phyloP scores from a whole-genome alignment of 2,113 vertebrate species.

The Catharus bicknelli region DNA sequence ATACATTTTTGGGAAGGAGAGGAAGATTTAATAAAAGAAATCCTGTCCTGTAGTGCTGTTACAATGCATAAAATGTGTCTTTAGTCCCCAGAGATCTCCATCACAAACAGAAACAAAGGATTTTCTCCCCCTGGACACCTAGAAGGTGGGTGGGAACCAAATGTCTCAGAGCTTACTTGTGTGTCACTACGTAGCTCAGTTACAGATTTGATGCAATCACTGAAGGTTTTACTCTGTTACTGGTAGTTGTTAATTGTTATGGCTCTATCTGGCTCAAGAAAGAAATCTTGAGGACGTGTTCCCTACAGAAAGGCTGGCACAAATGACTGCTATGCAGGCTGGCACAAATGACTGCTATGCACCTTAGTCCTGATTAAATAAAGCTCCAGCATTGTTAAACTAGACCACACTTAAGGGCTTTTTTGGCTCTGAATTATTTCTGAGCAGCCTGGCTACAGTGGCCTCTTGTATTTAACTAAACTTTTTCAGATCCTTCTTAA shows the following conservation, averaged over 20 bases:
- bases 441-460: neutral
- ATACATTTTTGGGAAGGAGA: neutral
- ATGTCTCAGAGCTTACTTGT: neutral
- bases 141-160: neutral
- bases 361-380: neutral
- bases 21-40: neutral
- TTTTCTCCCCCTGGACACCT: neutral
- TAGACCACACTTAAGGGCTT: neutral
- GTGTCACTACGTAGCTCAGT: neutral
- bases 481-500: neutral
- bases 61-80: neutral
- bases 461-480: neutral
- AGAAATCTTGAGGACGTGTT: neutral
- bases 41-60: neutral
- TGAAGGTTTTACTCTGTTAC: neutral
- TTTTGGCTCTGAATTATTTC: neutral
- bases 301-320: neutral
- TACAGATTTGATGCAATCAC: no score
- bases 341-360: neutral
- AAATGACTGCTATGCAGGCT: neutral
- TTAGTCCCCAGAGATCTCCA: neutral
- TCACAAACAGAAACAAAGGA: neutral
- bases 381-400: neutral
- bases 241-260: neutral
- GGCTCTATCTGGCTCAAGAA: neutral